phyloP scores from a whole-genome alignment of 2,888 invertebrate genomes.

The Apotomis capreana region DNA sequence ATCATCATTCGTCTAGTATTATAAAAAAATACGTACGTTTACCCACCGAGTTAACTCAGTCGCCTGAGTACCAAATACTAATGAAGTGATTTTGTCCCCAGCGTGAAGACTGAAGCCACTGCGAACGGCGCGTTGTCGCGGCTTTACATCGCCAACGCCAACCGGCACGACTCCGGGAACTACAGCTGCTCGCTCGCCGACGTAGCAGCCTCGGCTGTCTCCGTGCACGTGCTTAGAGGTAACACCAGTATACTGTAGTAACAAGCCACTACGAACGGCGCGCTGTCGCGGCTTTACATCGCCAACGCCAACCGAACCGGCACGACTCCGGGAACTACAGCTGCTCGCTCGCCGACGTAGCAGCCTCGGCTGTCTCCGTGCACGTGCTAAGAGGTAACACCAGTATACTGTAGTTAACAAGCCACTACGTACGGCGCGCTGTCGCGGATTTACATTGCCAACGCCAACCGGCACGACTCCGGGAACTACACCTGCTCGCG shows the following conservation, averaged over 20 bases:
- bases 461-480: slow-evolving; percentile 90
- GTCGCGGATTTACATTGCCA: too few relatives aligned
- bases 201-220: slow-evolving; percentile 87
- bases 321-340: slow-evolving; percentile 92
- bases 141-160: slow-evolving; percentile 91
- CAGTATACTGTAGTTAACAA: too few relatives aligned
- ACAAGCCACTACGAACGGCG: slow-evolving; percentile 87
- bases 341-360: slow-evolving; percentile 88
- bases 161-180: slow-evolving; percentile 90
- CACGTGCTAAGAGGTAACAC: slow-evolving; percentile 90
- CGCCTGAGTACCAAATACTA: background rate
- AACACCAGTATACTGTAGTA: slow-evolving; percentile 44
- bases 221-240: slow-evolving; percentile 92
- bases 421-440: too few relatives aligned
- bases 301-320: slow-evolving; percentile 90
- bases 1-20: too few relatives aligned
- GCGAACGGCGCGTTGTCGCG: slow-evolving; percentile 87
- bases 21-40: too few relatives aligned
- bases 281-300: slow-evolving; percentile 89
- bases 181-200: slow-evolving; percentile 90
- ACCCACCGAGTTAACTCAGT: too few relatives aligned
- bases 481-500: slow-evolving; percentile 91
- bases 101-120: slow-evolving; percentile 91
- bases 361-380: slow-evolving; percentile 87
- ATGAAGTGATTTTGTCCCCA: slow-evolving; percentile 65